Evolutionary conservation across 2,113 vertebrate species (phyloP).

Genomic region (Thalassoma bifasciatum): DNA sequence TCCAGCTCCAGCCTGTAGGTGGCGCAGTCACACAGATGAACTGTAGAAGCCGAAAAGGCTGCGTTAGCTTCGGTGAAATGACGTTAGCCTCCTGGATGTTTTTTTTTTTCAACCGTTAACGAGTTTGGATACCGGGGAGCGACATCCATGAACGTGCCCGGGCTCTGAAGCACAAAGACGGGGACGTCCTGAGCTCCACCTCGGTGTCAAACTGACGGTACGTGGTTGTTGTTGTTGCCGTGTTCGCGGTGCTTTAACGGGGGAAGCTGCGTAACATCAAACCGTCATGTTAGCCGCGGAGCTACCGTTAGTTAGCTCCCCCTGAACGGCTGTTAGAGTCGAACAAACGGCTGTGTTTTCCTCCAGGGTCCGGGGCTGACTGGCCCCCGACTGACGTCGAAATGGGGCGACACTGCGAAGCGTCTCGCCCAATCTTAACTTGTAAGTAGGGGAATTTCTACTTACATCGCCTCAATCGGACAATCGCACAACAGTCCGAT

Average conservation of each 20-base stretch:
- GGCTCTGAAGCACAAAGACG: slow-evolving; percentile 3
- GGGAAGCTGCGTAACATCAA: slow-evolving; percentile 62
- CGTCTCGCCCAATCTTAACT: no score
- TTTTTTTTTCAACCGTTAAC: slow-evolving; percentile 47
- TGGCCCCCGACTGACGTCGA: no score
- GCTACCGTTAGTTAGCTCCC: slow-evolving; percentile 63
- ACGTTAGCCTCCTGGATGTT: slow-evolving; percentile 61
- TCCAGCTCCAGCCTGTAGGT: slow-evolving; percentile 16
- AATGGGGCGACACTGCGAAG: no score
- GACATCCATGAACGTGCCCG: slow-evolving; percentile 21
- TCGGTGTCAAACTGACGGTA: slow-evolving; percentile 35
- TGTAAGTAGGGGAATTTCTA: no score
- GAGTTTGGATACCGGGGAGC: slow-evolving; percentile 31
- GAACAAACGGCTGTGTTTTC: slow-evolving; percentile 32
- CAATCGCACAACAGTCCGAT: no score
- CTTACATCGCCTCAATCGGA: no score
- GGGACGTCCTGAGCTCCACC: not conserved
- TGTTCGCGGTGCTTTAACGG: slow-evolving; percentile 31
- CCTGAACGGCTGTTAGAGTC: slow-evolving; percentile 21
- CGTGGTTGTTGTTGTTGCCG: slow-evolving; percentile 45
- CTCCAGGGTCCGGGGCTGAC: not conserved
- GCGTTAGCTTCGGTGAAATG: slow-evolving; percentile 50
- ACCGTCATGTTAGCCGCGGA: slow-evolving; percentile 49
- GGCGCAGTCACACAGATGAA: slow-evolving; percentile 39
- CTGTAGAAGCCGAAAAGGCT: slow-evolving; percentile 49